Evolutionary conservation across 2,113 vertebrate genomes (phyloP), one percentile per base, ranked within the genome.

Genomic region (Sula dactylatra): DNA sequence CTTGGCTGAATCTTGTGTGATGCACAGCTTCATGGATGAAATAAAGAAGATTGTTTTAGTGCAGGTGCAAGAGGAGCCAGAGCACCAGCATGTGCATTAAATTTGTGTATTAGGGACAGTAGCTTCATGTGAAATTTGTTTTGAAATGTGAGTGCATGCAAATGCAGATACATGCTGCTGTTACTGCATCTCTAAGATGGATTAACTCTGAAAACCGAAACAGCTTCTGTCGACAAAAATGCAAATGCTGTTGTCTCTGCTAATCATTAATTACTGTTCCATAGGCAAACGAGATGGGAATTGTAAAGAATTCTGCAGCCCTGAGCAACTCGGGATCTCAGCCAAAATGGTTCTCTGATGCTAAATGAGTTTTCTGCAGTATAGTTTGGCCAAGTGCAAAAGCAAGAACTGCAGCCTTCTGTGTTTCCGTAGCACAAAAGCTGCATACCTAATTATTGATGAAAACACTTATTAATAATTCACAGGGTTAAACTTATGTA

Each of bases 211-310:
- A 96, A 96, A 96, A 85, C 54, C 34, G 72, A 87, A 90, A 82
- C 62, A 44, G 47, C 71, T 79, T 92, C 87, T 93, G 70, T 52
- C 34, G 14, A 73, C 66, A 64, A 69, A 84, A 95, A 93, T 88
- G 69, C 80, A 90, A 97, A 94, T 81, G 8, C 79, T 96, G 22
- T 96, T 96, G 24, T 96, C 66, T 95, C 76, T 81, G 29, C 59
- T 97, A 87, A 95, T 95, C 87, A 71, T 85, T 87, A 96, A 81
- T 93, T 94, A 95, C 87, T 93, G 70, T 96, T 97, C 90, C 78
- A 78, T 72, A 94, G 86, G 72, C 78, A 93, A 96, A 93, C 5
- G 4, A 90, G 69, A 66, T 88, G 69, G 72, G 81, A 95, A 93
- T 93, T 93, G 50, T 93, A 86, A 96, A 95, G 88, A 95, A 94